Conservation (phyloP, 2,888 invertebrate genomes). For the Dryadula phaetusa region DNA sequence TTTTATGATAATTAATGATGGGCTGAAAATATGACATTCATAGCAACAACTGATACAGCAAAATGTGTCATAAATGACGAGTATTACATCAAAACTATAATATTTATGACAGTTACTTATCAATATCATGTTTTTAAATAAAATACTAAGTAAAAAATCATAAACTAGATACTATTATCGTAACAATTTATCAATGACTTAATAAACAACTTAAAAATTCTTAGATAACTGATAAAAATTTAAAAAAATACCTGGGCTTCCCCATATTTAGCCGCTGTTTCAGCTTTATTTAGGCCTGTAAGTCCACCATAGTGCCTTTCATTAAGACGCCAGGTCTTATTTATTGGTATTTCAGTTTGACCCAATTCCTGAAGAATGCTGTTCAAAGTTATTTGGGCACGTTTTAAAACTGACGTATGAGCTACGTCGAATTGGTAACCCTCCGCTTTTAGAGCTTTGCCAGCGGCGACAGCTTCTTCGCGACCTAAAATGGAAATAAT, state of each 20-base stretch:
- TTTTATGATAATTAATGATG: too few relatives aligned
- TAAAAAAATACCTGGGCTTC: slow-evolving; percentile 87
- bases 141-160: too few relatives aligned
- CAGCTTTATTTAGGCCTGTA: slow-evolving; percentile 93
- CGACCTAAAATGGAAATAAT: slow-evolving; percentile 86
- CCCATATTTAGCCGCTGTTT: slow-evolving; percentile 93
- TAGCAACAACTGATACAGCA: too few relatives aligned
- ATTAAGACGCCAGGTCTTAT: slow-evolving; percentile 92
- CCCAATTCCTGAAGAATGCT: slow-evolving; percentile 87
- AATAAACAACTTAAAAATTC: neutral
- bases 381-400: slow-evolving; percentile 90
- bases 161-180: neutral
- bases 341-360: slow-evolving; percentile 87
- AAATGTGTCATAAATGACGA: neutral
- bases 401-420: slow-evolving; percentile 91
- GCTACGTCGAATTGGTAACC: slow-evolving; percentile 90
- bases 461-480: slow-evolving; percentile 88
- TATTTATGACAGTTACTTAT: too few relatives aligned
- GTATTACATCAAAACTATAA: neutral
- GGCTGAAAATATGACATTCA: too few relatives aligned
- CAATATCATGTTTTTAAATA: neutral
- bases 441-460: slow-evolving; percentile 88
- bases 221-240: neutral
- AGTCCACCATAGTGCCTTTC: slow-evolving; percentile 95
- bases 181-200: neutral